Percentiles rank a stretch among this genome's conserved stretches.
Conservation (phyloP, 2,797 vertebrate species). For the Galagoides demidoff region DNA sequence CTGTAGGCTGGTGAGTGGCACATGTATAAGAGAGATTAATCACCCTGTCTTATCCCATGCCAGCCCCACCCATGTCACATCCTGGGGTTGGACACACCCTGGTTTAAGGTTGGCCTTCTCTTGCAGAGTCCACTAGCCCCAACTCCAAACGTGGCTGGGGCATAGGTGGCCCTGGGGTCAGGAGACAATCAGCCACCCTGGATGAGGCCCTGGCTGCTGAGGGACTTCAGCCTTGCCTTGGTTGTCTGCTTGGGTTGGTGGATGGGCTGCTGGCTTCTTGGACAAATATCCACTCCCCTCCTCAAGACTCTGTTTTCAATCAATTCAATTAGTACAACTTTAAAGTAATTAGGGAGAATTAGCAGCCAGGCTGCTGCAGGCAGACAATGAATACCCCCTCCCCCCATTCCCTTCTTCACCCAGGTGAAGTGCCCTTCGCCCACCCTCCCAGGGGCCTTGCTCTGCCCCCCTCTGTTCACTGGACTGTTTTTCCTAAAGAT, state of each 20-base stretch:
- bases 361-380: constrained; percentile 78
- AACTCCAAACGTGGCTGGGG: background rate
- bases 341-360: constrained; percentile 86
- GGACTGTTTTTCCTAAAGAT: constrained; percentile 81
- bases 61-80: background rate
- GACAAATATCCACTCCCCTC: background rate
- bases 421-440: background rate
- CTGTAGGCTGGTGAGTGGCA: background rate
- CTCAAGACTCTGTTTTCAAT: constrained; percentile 84
- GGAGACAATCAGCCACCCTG: background rate
- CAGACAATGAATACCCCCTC: constrained; percentile 82
- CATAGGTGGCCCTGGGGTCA: background rate
- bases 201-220: background rate
- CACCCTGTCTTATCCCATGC: background rate
- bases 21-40: background rate
- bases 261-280: background rate
- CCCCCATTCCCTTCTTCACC: background rate
- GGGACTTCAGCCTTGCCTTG: background rate
- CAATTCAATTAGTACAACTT: constrained; percentile 86
- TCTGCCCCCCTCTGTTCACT: constrained; percentile 82
- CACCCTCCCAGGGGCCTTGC: constrained; percentile 58
- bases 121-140: background rate
- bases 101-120: background rate
- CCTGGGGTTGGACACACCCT: background rate
- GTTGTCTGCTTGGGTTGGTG: background rate